A percentile compares a stretch with the other conserved stretches of the same genome.
Conservation (phyloP, 1,140 invertebrate species). For the Wasmannia auropunctata region DNA sequence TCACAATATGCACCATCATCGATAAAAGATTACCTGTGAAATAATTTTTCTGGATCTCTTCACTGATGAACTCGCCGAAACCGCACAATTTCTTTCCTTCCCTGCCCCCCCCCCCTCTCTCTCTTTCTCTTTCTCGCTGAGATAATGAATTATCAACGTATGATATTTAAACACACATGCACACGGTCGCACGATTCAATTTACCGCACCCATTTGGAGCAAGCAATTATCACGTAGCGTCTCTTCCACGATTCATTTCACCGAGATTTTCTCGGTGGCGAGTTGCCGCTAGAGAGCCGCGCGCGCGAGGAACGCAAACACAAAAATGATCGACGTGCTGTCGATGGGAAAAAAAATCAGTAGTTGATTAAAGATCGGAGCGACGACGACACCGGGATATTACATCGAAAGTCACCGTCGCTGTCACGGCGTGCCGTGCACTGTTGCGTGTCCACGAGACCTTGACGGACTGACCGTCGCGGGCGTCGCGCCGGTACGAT, state of each 20-base stretch:
- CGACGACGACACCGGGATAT: too few species aligned
- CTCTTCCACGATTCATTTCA: background rate
- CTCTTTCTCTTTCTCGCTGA: too few species aligned
- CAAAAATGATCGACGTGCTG: background rate
- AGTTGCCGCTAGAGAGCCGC: background rate
- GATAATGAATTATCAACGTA: constrained; percentile 29
- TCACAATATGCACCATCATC: background rate
- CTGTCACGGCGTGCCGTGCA: background rate
- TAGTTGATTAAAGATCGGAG: background rate
- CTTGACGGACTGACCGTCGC: background rate
- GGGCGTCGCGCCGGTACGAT: background rate
- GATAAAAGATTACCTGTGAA: background rate
- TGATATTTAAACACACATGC: constrained; percentile 27
- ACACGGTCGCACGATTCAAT: constrained; percentile 25
- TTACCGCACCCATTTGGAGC: background rate
- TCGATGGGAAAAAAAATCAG: background rate
- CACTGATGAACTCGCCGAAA: background rate
- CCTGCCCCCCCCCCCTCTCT: background rate
- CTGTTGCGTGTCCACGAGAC: background rate
- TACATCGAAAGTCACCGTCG: background rate
- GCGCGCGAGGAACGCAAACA: background rate
- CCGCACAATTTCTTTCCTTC: too few species aligned
- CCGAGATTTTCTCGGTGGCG: background rate
- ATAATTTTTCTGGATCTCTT: background rate
- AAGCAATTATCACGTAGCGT: constrained; percentile 23